These are phyloP conservation scores for Clivina fossor DNA, from an alignment of 2,888 invertebrate genomes.

Conservation along the genomic window DNA sequence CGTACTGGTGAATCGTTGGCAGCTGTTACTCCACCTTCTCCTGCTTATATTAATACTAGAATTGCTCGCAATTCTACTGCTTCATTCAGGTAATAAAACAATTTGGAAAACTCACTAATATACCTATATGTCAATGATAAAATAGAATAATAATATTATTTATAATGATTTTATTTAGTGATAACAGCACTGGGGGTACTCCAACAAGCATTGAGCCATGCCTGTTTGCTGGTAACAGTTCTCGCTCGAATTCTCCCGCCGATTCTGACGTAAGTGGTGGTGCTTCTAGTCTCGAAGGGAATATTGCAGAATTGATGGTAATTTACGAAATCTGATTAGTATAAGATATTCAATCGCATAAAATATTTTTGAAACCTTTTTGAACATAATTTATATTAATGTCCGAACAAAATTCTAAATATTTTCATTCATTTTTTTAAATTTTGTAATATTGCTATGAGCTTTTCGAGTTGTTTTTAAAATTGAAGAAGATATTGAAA, in stretches of 20 bases:
- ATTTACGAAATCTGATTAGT: too few relatives aligned
- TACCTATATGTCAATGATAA: neutral
- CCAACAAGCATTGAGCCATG: slow-evolving; percentile 55
- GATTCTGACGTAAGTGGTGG: slow-evolving; percentile 62
- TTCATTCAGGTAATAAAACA: slow-evolving; percentile 15
- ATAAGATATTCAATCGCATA: too few relatives aligned
- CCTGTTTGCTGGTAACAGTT: slow-evolving; percentile 51
- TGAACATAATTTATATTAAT: too few relatives aligned
- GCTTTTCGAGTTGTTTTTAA: too few relatives aligned
- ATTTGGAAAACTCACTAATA: too few relatives aligned
- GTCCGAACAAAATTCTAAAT: too few relatives aligned
- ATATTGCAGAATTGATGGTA: slow-evolving; percentile 61
- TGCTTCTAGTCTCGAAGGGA: slow-evolving; percentile 56
- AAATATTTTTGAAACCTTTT: too few relatives aligned
- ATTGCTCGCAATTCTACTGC: slow-evolving; percentile 19
- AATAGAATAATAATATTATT: neutral
- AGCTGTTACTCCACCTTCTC: slow-evolving; percentile 23
- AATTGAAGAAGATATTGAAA: too few relatives aligned
- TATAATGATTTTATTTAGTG: slow-evolving; percentile 53
- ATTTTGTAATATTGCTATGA: too few relatives aligned
- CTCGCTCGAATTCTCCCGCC: slow-evolving; percentile 60
- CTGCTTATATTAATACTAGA: slow-evolving; percentile 14
- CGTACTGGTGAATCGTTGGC: slow-evolving; percentile 22
- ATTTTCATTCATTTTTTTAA: too few relatives aligned
- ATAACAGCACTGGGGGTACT: slow-evolving; percentile 55